phyloP scores from a whole-genome alignment of 2,797 vertebrate species.

The Neosilurus hyrtlii region DNA sequence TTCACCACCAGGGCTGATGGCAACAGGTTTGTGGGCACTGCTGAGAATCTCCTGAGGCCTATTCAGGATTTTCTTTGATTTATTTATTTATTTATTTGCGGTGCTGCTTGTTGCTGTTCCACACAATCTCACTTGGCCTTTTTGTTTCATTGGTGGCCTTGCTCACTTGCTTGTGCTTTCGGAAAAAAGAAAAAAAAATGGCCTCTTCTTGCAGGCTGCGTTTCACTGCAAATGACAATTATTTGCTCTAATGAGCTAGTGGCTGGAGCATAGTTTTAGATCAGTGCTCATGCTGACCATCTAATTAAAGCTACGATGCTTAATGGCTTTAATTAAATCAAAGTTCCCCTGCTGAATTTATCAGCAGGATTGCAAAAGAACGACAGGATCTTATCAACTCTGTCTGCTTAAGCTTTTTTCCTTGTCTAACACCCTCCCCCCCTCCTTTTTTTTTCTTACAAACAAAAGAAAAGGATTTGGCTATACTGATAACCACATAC shows the following conservation, averaged over 20 bases:
- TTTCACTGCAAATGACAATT: conserved; percentile 44
- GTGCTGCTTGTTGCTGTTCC: conserved; percentile 9
- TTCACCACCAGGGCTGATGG: conserved; percentile 14
- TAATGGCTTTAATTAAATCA: conserved; percentile 49
- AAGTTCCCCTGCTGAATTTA: conserved; percentile 41
- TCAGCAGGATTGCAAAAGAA: conserved; percentile 38
- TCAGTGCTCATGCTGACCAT: conserved; percentile 47
- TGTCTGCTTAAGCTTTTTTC: background rate
- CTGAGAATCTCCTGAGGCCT: conserved; percentile 38
- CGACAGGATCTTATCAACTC: conserved; percentile 22
- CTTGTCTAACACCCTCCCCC: background rate
- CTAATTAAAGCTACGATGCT: conserved; percentile 51
- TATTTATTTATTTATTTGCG: background rate
- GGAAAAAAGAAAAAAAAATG: background rate
- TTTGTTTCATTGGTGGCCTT: background rate
- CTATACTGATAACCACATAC: conserved; percentile 34
- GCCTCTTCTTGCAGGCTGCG: background rate
- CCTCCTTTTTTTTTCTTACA: no score
- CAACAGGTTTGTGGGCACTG: conserved; percentile 56
- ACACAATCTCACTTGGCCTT: background rate
- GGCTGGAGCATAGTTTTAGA: conserved; percentile 47
- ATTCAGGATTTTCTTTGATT: background rate
- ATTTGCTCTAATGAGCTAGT: conserved; percentile 55
- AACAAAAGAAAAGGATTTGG: conserved; percentile 17
- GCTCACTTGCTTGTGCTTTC: background rate